Evolutionary conservation across 2,797 vertebrate species (phyloP), one percentile per base, ranked within the genome.

Genomic region (Eremophila alpestris): DNA sequence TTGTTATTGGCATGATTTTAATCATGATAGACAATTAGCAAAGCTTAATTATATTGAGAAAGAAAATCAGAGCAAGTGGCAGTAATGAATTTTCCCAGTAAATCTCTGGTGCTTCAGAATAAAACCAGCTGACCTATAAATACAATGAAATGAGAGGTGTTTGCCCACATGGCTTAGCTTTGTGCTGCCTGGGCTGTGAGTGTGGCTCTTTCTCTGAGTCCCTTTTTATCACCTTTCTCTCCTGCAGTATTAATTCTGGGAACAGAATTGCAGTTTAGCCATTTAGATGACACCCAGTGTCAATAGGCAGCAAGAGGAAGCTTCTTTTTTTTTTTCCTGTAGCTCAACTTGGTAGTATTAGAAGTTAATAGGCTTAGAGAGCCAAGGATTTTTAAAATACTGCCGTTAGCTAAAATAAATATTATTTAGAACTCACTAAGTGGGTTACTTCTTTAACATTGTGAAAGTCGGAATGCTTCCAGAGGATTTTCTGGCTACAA

Each of bases 1-100:
- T 97, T 98, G 97, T 97, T 98, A 97, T 96, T 98, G 98, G 97
- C 97, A 96, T 97, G 97, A 97, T 97, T 98, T 98, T 98, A 97
- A 98, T 98, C 97, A 97, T 94, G 97, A 97, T 97, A 97, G 98
- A 98, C 97, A 98, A 98, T 98, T 98, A 98, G 97, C 96, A 97
- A 97, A 96, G 96, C 97, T 97, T 98, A 98, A 98, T 98, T 98
- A 97, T 98, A 96, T 96, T 96, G 97, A 98, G 96, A 96, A 51
- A 34, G 94, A 97, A 98, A 98, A 97, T 94, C 89, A 94, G 97
- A 96, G 93, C 97, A 94, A 98, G 97, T 89, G 94, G 96, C 95
- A 96, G 97, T 97, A 98, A 98, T 98, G 98, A 97, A 98, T 98
- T 98, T 97, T 95, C 95, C 92, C 7, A 29, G 95, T 91, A 97